These are phyloP conservation scores for Ianthella basta DNA, from an alignment of 37 sponge, comb jelly and placozoan species.

Conservation along the genomic window DNA sequence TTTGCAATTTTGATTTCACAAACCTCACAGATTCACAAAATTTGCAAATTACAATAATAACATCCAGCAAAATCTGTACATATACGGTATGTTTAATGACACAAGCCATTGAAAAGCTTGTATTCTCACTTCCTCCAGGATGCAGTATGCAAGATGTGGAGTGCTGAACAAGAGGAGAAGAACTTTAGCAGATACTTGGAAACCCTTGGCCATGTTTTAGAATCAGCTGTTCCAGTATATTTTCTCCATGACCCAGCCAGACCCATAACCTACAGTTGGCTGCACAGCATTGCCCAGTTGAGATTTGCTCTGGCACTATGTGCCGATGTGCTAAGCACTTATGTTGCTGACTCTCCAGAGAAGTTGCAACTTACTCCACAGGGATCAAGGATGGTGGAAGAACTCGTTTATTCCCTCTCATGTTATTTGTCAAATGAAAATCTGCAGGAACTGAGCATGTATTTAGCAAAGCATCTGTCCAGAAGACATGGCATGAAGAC, in stretches of 20 bases:
- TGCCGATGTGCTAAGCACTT: conserved; percentile 34
- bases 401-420: conserved; percentile 8
- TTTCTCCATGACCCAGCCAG: not conserved
- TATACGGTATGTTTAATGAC: no score
- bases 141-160: conserved; percentile 39
- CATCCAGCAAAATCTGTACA: no score
- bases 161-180: not conserved
- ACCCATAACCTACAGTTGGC: conserved; percentile 21
- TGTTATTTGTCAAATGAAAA: conserved; percentile 25
- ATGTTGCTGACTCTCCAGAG: conserved; percentile 1
- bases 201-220: not conserved
- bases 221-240: not conserved
- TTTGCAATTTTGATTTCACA: no score
- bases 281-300: conserved; percentile 59
- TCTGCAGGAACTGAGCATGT: conserved; percentile 23
- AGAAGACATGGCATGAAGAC: conserved; percentile 57
- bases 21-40: no score
- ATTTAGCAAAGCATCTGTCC: conserved; percentile 62
- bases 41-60: no score
- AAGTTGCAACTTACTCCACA: conserved; percentile 24
- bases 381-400: conserved; percentile 20
- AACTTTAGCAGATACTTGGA: not conserved
- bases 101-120: no score
- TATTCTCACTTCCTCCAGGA: conserved; percentile 32
- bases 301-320: conserved; percentile 52